These are phyloP conservation scores for Varecia variegata DNA, from an alignment of 2,797 vertebrate genomes.

Conservation along the genomic window DNA sequence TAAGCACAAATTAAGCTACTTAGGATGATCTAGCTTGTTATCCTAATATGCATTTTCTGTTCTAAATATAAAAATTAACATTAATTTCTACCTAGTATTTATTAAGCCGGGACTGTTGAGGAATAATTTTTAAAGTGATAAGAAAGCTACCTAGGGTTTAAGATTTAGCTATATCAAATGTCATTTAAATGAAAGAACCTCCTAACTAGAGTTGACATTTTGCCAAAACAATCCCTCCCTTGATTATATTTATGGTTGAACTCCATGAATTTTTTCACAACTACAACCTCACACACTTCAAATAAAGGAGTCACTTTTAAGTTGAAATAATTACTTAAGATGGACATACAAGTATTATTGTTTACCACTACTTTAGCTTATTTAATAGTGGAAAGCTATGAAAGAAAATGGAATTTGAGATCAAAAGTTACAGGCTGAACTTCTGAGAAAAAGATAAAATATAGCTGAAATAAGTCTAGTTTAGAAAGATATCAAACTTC, in stretches of 20 bases:
- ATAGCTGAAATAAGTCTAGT: neutral
- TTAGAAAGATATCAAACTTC: neutral
- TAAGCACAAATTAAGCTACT: neutral
- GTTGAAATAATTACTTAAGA: neutral
- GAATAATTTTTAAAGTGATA: neutral
- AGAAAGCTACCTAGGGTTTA: neutral
- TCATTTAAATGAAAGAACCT: neutral
- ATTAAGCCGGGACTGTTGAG: neutral
- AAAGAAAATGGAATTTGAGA: neutral
- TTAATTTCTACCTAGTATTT: neutral
- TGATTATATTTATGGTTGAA: neutral
- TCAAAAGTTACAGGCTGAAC: neutral
- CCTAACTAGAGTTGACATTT: neutral
- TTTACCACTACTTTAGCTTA: neutral
- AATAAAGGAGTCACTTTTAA: neutral
- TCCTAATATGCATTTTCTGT: neutral
- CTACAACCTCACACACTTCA: neutral
- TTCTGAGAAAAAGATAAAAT: neutral
- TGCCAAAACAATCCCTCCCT: neutral
- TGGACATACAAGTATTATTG: neutral
- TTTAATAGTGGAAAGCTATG: neutral
- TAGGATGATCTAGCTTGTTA: neutral
- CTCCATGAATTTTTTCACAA: neutral
- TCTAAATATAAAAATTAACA: neutral
- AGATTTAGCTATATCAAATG: neutral